A percentile compares a stretch with the other conserved stretches of the same genome.
phyloP scores from a whole-genome alignment of 1,140 invertebrate genomes.

The Panonychus citri region DNA sequence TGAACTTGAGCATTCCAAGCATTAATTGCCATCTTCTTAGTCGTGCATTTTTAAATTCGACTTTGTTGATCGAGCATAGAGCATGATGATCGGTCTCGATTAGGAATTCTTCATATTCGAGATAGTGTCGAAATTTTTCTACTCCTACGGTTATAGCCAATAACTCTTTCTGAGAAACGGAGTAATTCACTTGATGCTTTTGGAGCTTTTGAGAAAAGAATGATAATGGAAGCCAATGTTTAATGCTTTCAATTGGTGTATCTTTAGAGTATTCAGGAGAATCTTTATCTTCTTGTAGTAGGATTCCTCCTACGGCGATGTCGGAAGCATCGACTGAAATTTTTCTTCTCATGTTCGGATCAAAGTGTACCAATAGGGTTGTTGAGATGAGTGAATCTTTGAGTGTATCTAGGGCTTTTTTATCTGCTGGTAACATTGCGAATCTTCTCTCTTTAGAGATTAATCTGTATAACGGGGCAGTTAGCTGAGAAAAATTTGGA shows the following conservation, averaged over 20 bases:
- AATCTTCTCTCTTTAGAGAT: conserved; percentile 11
- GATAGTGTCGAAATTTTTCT: no score
- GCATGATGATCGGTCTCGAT: no score
- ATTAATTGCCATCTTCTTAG: no score
- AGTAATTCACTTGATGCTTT: no score
- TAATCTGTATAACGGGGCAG: conserved; percentile 7
- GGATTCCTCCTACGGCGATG: conserved; percentile 15
- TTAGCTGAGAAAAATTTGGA: not conserved
- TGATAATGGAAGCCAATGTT: conserved; percentile 14
- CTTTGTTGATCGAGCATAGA: no score
- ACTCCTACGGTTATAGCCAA: no score
- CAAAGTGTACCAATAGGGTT: not conserved
- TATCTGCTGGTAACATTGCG: not conserved
- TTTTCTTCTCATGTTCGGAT: conserved; percentile 1
- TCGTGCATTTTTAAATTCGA: no score
- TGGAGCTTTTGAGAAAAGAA: conserved; percentile 23
- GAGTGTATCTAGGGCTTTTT: not conserved
- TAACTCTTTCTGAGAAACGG: no score
- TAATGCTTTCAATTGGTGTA: not conserved
- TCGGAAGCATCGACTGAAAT: conserved; percentile 19
- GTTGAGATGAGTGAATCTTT: not conserved
- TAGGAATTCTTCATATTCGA: no score
- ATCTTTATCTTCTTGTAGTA: conserved; percentile 13
- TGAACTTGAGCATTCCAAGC: no score
- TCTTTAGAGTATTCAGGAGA: no score